Evolutionary conservation across 2,888 invertebrate genomes (phyloP).

Genomic region (Drosophila lacicola): DNA sequence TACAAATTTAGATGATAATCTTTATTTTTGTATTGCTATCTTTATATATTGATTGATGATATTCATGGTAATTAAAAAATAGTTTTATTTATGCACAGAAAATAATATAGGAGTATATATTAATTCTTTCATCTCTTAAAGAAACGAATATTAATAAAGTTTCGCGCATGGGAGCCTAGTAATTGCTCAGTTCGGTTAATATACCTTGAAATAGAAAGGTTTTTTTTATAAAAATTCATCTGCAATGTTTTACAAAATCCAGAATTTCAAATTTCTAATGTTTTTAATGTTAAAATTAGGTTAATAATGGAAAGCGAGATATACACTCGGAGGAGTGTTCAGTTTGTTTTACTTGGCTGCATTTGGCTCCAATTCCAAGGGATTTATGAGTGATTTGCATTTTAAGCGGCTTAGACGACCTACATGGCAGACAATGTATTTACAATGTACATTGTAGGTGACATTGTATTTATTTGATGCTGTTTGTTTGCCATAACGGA

Average conservation of each 20-base stretch:
- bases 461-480: slow-evolving; percentile 30
- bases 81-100: no score
- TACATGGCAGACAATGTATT: slow-evolving; percentile 25
- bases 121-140: no score
- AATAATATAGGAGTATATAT: no score
- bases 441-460: slow-evolving; percentile 36
- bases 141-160: no score
- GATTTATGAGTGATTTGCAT: slow-evolving; percentile 12
- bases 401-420: slow-evolving; percentile 37
- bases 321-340: background rate
- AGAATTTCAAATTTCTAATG: background rate
- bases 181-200: no score
- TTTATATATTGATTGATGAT: no score
- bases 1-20: no score
- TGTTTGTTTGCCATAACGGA: slow-evolving; percentile 41
- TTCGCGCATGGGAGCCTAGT: no score
- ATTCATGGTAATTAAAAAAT: no score
- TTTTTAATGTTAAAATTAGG: slow-evolving; percentile 5
- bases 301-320: background rate
- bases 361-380: slow-evolving; percentile 10
- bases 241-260: background rate
- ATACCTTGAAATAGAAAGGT: no score
- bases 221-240: background rate
- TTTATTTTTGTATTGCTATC: no score
- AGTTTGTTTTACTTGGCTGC: background rate